These are phyloP conservation scores for Tolypeutes matacus DNA, from an alignment of 2,797 vertebrate genomes.

Conservation along the genomic window DNA sequence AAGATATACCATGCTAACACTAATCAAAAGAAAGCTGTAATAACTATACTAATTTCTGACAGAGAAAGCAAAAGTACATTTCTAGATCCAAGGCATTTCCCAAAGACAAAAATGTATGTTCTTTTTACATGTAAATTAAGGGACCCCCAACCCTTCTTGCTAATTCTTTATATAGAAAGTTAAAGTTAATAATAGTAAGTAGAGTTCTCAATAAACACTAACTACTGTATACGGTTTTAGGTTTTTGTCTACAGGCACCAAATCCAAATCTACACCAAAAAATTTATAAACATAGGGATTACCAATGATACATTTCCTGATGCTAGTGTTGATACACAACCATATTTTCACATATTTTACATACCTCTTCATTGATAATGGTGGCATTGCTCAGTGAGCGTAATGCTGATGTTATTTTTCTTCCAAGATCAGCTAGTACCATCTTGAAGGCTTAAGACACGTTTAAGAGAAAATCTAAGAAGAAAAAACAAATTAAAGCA, in stretches of 20 bases:
- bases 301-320: background rate
- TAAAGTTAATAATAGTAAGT: conserved; percentile 25
- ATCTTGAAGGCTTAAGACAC: conserved; percentile 90
- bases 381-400: conserved; percentile 99
- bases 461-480: conserved; percentile 78
- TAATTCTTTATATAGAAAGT: conserved; percentile 46
- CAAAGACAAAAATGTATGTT: conserved; percentile 22
- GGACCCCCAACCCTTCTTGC: background rate
- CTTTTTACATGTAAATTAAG: conserved; percentile 24
- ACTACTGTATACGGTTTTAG: background rate
- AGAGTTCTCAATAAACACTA: background rate
- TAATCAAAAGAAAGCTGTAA: too few relatives aligned
- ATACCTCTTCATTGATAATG: conserved; percentile 98
- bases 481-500: conserved; percentile 56
- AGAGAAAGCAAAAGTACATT: conserved; percentile 1
- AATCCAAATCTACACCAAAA: conserved; percentile 56
- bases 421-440: conserved; percentile 98
- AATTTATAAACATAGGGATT: conserved; percentile 26
- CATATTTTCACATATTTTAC: conserved; percentile 52
- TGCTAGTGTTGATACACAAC: background rate
- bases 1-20: too few relatives aligned
- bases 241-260: conserved; percentile 10
- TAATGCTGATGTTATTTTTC: conserved; percentile 98
- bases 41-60: too few relatives aligned
- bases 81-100: conserved; percentile 39